Conservation (phyloP, 1,140 invertebrate genomes). For the Drosophila baimaii region DNA sequence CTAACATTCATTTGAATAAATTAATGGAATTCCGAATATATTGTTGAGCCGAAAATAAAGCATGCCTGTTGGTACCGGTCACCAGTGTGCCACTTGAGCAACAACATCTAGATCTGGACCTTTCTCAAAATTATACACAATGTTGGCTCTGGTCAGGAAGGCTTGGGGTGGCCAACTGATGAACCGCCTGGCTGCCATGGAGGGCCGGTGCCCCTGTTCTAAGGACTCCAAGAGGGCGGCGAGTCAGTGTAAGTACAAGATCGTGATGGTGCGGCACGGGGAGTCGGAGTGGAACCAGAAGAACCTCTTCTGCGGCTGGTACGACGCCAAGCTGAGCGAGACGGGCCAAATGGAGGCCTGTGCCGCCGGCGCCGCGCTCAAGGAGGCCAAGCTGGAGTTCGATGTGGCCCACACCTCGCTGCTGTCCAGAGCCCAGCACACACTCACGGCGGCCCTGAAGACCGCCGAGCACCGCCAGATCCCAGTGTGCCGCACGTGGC, state of each 20-base stretch:
- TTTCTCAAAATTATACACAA: slow-evolving; percentile 27
- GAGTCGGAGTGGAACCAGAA: slow-evolving; percentile 98
- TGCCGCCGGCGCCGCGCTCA: slow-evolving; percentile 93
- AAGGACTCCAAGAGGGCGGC: slow-evolving; percentile 6
- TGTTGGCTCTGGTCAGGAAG: slow-evolving; percentile 42
- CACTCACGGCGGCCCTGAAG: slow-evolving; percentile 90
- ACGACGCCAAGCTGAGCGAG: slow-evolving; percentile 91
- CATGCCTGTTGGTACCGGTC: too few relatives aligned
- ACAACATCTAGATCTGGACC: neutral
- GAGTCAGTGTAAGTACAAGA: slow-evolving; percentile 88
- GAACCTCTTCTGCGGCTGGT: slow-evolving; percentile 98
- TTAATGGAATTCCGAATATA: too few relatives aligned
- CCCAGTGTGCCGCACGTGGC: slow-evolving; percentile 92
- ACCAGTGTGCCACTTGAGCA: neutral
- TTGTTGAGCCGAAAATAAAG: neutral
- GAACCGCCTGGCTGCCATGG: neutral
- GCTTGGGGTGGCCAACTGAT: slow-evolving; percentile 7
- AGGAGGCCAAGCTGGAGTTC: slow-evolving; percentile 91
- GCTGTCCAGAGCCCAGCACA: slow-evolving; percentile 94
- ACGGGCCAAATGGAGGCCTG: slow-evolving; percentile 91
- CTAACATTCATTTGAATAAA: too few relatives aligned
- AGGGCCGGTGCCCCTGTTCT: neutral
- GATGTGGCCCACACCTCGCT: slow-evolving; percentile 96
- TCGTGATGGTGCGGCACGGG: slow-evolving; percentile 97
- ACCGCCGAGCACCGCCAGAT: slow-evolving; percentile 92